These are phyloP conservation scores for Ectobius pallidus DNA, from an alignment of 2,888 invertebrate species.

Conservation along the genomic window DNA sequence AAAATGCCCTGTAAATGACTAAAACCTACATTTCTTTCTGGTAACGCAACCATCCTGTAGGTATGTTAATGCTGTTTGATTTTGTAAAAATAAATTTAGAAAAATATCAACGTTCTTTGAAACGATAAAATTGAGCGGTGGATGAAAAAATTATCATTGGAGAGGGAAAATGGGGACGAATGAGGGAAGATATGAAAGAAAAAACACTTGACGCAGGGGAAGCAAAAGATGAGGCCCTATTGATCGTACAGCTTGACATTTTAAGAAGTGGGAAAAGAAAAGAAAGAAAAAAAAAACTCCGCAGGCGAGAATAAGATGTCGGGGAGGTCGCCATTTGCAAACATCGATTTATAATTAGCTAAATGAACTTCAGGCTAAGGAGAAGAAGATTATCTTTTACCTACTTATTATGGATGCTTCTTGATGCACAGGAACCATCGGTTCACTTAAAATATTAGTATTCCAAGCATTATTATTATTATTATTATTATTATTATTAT, in stretches of 20 bases:
- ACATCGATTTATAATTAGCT: slow-evolving; percentile 16
- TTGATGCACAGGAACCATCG: too few species aligned
- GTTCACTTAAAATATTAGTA: neutral
- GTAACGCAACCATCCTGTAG: neutral
- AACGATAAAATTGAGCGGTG: neutral
- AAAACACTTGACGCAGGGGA: neutral
- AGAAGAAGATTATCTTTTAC: too few species aligned
- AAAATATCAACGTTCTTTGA: too few species aligned
- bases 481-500: neutral
- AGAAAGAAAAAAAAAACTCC: too few species aligned
- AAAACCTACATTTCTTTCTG: neutral
- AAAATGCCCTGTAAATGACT: neutral
- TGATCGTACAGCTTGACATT: slow-evolving; percentile 7
- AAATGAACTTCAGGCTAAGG: too few species aligned
- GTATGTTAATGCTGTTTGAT: slow-evolving; percentile 13
- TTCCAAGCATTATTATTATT: neutral
- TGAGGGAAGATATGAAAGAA: neutral
- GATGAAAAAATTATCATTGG: neutral
- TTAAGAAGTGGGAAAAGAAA: neutral
- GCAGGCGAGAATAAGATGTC: slow-evolving; percentile 11
- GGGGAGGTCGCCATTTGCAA: neutral
- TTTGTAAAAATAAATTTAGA: neutral
- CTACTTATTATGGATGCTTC: too few species aligned
- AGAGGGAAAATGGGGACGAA: neutral
- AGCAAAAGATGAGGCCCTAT: slow-evolving; percentile 6